phyloP scores from a whole-genome alignment of 2,888 invertebrate genomes.

The Drosophila affinis region DNA sequence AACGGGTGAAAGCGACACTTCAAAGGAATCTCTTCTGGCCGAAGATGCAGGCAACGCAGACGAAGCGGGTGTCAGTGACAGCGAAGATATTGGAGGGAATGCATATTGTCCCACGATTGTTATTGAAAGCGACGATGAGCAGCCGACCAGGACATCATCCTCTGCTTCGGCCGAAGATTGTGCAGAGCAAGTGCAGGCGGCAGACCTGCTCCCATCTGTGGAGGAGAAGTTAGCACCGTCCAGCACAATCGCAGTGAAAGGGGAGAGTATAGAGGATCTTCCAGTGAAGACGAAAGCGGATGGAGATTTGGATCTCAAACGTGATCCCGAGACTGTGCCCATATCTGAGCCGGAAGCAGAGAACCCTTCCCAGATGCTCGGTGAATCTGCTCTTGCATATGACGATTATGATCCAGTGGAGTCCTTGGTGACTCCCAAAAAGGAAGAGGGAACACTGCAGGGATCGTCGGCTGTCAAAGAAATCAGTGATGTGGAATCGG shows the following conservation, averaged over 20 bases:
- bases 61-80: neutral
- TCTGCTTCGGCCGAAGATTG: neutral
- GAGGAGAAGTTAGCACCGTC: neutral
- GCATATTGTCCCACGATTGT: neutral
- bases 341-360: constrained; percentile 5
- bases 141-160: neutral
- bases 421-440: neutral
- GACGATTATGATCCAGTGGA: neutral
- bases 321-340: constrained; percentile 11
- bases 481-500: neutral
- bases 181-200: neutral
- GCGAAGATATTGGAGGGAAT: neutral
- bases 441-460: neutral
- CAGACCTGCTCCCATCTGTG: neutral
- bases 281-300: constrained; percentile 6
- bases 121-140: neutral
- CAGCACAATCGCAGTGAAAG: neutral
- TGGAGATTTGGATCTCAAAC: neutral
- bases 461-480: neutral
- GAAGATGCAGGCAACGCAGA: neutral
- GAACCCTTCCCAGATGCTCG: neutral
- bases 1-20: neutral
- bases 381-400: neutral
- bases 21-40: constrained; percentile 7
- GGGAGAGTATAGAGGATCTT: neutral